A percentile compares a stretch with the other conserved stretches of the same genome.
Evolutionary conservation across 2,888 invertebrate species (phyloP).

Genomic region (Aleiodes testaceus): DNA sequence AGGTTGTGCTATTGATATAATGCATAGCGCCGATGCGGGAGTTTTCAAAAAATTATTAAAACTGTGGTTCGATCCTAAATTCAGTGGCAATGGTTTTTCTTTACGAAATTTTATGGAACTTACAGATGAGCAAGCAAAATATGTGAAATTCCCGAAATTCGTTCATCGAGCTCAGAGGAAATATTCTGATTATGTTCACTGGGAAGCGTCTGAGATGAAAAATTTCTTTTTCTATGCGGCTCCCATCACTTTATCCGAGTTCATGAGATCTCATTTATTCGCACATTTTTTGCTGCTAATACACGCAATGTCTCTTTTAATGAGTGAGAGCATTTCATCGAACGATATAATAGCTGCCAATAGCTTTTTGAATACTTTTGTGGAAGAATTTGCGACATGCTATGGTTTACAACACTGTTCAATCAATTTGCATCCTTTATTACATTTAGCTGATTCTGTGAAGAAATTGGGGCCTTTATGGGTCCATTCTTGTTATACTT

Average conservation of each 20-base stretch:
- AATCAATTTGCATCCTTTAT: conserved; percentile 48
- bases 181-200: conserved; percentile 3
- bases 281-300: conserved; percentile 14
- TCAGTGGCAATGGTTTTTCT: not conserved
- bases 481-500: conserved; percentile 48
- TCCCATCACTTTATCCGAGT: not conserved
- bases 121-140: not conserved
- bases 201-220: conserved; percentile 33
- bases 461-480: conserved; percentile 47
- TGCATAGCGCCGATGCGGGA: conserved; percentile 46
- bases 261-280: conserved; percentile 12
- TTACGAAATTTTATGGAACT: not conserved
- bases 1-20: conserved; percentile 43
- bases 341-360: conserved; percentile 17
- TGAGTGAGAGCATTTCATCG: not conserved
- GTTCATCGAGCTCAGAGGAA: conserved; percentile 5
- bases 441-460: conserved; percentile 47
- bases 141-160: conserved; percentile 25
- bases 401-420: conserved; percentile 43
- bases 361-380: conserved; percentile 43
- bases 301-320: conserved; percentile 5
- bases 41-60: conserved; percentile 22
- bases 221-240: conserved; percentile 12
- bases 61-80: conserved; percentile 9
- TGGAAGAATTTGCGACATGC: conserved; percentile 44